These are phyloP conservation scores for Pseudomyrmex flavicornis DNA, from an alignment of 1,140 invertebrate genomes.

Conservation along the genomic window DNA sequence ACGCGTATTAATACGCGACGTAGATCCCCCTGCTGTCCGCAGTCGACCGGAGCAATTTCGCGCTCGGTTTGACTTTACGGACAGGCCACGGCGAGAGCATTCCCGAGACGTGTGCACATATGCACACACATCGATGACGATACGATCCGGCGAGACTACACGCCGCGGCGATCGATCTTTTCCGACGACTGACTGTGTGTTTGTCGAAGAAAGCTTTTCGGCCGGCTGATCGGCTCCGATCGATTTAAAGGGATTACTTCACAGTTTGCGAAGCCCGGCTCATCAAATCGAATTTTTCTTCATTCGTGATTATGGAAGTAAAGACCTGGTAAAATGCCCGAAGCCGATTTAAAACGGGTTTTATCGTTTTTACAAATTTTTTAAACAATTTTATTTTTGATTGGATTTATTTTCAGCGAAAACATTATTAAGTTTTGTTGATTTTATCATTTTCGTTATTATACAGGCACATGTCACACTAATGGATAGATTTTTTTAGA, in stretches of 20 bases:
- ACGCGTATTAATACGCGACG: slow-evolving; percentile 3
- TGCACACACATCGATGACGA: background rate
- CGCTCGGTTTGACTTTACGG: slow-evolving; percentile 13
- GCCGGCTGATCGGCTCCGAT: background rate
- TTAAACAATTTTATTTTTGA: no score
- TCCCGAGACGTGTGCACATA: background rate
- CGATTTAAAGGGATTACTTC: slow-evolving; percentile 23
- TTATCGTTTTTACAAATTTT: no score
- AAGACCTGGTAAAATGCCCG: no score
- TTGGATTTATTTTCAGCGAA: no score
- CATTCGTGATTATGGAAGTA: background rate
- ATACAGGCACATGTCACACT: background rate
- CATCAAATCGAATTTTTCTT: background rate
- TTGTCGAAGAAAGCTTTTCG: slow-evolving; percentile 24
- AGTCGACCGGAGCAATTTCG: background rate
- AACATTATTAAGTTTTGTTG: background rate
- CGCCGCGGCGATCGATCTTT: background rate
- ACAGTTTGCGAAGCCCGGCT: slow-evolving; percentile 13
- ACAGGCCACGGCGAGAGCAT: background rate
- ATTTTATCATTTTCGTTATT: background rate
- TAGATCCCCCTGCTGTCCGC: background rate
- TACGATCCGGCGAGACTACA: background rate
- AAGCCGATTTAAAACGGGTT: no score
- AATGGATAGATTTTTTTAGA: no score
- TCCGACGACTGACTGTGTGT: background rate